Base-by-base conservation (phyloP, 2,797 vertebrate genomes). In the Pseudochaenichthys georgianus region DNA sequence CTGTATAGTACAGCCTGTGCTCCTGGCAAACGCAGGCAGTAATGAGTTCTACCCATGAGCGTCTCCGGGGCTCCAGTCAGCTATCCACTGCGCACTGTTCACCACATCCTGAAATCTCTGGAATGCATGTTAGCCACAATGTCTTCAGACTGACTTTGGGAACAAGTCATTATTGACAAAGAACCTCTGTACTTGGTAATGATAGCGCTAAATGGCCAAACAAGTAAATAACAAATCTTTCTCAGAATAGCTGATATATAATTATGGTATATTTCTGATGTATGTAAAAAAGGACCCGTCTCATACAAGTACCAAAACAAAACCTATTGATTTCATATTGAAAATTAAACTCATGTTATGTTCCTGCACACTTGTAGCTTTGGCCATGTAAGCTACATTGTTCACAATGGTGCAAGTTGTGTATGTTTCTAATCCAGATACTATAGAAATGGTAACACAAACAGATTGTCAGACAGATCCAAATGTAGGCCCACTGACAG, bases 51-150 rank as follows among this genome's bases (percentile, higher is more conserved):
- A 78, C 77, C 87, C 87, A 68, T 69, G 28, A 78, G 72, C 41
- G 48, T 80, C 81, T 91, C 74, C 41, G 45, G 70, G 84, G 80
- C 88, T 85, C 48, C 62, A 84, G 80, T 84, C 82, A 78, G 86
- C 76, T 43, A 84, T 88, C 85, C 75, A 74, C 88, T 76, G 83
- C 61, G 64, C 84, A 77, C 78, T 83, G 73, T 70, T 78, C 85
- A 91, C 92, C 94, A 94, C 93, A 94, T 94, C 93, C 94, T 94
- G 91, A 91, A 92, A 93, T 90, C 88, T 86, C 75, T 84, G 93
- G 93, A 94, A 95, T 92, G 91, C 82, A 62, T 82, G 77, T 70
- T 78, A 88, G 83, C 84, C 89, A 87, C 79, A 82, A 73, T 77
- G 82, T 89, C 91, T 88, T 87, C 73, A 87, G 80, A 84, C 69